Conservation (phyloP, 2,113 vertebrate genomes). For the Ciconia maguari region DNA sequence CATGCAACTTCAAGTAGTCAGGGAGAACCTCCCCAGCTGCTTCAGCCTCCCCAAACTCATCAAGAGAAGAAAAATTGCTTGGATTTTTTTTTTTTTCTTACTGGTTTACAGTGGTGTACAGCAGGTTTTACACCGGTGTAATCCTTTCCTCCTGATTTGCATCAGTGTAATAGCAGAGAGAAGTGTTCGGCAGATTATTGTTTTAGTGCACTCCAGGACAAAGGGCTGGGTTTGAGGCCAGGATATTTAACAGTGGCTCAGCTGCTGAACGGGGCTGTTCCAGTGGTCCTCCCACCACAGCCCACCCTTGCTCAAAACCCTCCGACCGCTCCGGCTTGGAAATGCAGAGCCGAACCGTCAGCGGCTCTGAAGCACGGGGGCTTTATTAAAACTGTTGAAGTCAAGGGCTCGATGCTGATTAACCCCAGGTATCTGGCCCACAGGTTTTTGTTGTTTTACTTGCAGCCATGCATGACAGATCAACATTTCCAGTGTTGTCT, state of each 20-base stretch:
- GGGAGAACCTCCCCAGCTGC: background rate
- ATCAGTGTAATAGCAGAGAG: background rate
- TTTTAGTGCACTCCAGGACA: background rate
- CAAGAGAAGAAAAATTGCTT: background rate
- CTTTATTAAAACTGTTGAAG: background rate
- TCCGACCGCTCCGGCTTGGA: background rate
- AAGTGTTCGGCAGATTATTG: background rate
- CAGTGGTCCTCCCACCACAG: background rate
- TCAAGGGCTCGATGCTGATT: background rate
- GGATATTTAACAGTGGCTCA: background rate
- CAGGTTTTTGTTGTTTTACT: background rate
- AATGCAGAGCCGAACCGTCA: background rate
- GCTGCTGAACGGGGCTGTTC: background rate
- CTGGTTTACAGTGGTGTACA: background rate
- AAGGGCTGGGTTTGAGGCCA: background rate
- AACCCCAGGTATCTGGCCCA: background rate
- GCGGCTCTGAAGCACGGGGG: rapidly evolving
- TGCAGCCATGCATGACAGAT: background rate
- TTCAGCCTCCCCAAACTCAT: background rate
- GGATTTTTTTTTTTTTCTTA: background rate
- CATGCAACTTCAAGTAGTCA: rapidly evolving
- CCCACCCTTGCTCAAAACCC: background rate
- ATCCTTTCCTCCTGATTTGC: background rate
- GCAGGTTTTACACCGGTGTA: background rate
- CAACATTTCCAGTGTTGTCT: background rate